Evolutionary conservation across 2,797 vertebrate species (phyloP).

Genomic region (Halcyon chelicuti): DNA sequence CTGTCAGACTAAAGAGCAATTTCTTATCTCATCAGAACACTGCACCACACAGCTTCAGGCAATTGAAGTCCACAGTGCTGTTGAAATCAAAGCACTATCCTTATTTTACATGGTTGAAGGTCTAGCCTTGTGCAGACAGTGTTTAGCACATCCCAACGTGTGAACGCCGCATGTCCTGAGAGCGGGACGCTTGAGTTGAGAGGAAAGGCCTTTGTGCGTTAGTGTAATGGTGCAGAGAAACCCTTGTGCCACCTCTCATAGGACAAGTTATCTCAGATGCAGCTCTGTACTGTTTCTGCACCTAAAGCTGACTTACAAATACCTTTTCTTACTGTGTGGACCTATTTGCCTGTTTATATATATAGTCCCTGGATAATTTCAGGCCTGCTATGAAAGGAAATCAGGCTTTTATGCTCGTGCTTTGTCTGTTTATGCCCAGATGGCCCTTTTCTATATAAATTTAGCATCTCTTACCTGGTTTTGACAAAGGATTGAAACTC

Average conservation of each 20-base stretch:
- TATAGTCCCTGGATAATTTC: not conserved
- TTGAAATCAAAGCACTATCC: not conserved
- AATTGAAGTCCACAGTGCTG: not conserved
- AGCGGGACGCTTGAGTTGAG: not conserved
- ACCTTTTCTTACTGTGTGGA: not conserved
- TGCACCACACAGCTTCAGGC: not conserved
- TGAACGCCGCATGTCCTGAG: not conserved
- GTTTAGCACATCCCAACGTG: not conserved
- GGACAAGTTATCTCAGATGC: not conserved
- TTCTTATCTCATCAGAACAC: conserved; percentile 1
- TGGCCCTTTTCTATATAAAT: not conserved
- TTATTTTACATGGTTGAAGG: not conserved
- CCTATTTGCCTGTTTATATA: not conserved
- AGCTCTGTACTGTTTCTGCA: not conserved
- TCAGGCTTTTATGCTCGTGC: not conserved
- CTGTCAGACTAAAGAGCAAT: not conserved
- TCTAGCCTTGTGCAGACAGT: not conserved
- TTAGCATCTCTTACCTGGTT: conserved; percentile 6
- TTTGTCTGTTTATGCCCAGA: not conserved
- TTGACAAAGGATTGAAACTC: not conserved
- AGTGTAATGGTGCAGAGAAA: not conserved
- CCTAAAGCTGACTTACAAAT: not conserved
- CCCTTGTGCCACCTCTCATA: not conserved
- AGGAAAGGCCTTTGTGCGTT: not conserved
- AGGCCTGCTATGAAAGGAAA: not conserved